These are phyloP conservation scores for Anthonomus grandis DNA, from an alignment of 1,140 invertebrate species.

Conservation along the genomic window DNA sequence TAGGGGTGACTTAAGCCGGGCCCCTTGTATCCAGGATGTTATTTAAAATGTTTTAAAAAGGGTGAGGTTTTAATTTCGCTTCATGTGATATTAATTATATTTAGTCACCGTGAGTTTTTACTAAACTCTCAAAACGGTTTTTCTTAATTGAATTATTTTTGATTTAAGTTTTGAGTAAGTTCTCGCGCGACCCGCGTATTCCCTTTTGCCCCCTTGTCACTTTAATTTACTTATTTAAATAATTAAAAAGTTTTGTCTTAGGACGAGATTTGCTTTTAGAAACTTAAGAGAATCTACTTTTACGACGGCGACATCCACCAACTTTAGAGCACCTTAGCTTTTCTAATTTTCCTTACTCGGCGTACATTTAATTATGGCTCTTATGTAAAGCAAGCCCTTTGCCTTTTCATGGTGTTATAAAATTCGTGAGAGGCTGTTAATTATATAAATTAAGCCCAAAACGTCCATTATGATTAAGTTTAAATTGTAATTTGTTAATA, in stretches of 20 bases:
- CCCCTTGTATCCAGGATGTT: neutral
- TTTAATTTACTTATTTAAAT: slow-evolving; percentile 15
- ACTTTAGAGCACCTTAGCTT: slow-evolving; percentile 10
- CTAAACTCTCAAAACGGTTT: neutral
- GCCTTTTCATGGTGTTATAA: too few species aligned
- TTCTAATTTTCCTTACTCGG: neutral
- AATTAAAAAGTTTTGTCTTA: slow-evolving; percentile 15
- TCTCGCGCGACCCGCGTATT: neutral
- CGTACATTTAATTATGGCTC: slow-evolving; percentile 3
- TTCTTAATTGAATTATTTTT: neutral
- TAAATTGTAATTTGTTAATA: too few species aligned
- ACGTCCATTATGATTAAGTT: too few species aligned
- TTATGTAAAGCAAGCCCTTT: too few species aligned
- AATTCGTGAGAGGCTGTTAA: too few species aligned
- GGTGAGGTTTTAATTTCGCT: neutral
- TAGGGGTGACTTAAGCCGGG: neutral
- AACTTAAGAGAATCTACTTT: slow-evolving; percentile 10
- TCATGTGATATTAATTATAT: neutral
- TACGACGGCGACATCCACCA: neutral
- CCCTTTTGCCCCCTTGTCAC: neutral
- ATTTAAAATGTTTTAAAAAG: neutral
- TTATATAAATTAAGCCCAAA: too few species aligned
- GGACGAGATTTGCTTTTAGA: slow-evolving; percentile 12
- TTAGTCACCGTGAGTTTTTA: neutral
- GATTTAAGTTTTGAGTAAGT: neutral